phyloP scores from a whole-genome alignment of 2,797 vertebrate genomes.

The Apogon talboti region DNA sequence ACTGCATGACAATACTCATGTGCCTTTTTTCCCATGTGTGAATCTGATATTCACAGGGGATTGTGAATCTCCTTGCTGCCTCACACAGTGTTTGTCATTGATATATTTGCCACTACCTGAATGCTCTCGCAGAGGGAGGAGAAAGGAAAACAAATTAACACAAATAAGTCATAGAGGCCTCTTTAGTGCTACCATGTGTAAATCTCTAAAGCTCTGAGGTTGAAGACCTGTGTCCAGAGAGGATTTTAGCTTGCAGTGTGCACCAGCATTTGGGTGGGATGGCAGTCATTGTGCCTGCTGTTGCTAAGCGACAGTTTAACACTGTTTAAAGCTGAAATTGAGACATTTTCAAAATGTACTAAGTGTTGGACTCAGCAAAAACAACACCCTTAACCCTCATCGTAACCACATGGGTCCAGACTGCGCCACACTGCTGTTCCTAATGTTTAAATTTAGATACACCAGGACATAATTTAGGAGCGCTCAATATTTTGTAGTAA shows the following conservation, averaged over 20 bases:
- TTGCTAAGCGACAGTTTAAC: slow-evolving; percentile 58
- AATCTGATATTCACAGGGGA: slow-evolving; percentile 56
- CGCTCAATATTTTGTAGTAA: no score
- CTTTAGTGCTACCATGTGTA: slow-evolving; percentile 40
- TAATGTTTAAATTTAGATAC: no score
- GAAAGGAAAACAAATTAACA: slow-evolving; percentile 57
- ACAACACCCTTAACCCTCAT: not conserved
- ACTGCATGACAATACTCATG: slow-evolving; percentile 19
- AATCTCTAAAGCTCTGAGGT: slow-evolving; percentile 41
- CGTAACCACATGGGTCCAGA: no score
- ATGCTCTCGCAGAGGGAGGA: slow-evolving; percentile 23
- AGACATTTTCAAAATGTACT: slow-evolving; percentile 47
- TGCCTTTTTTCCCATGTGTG: no score
- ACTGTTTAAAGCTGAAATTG: slow-evolving; percentile 39
- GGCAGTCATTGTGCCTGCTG: slow-evolving; percentile 56
- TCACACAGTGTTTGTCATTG: slow-evolving; percentile 37
- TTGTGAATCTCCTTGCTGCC: slow-evolving; percentile 24
- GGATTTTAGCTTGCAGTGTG: slow-evolving; percentile 24
- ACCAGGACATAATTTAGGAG: no score
- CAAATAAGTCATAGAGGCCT: slow-evolving; percentile 39
- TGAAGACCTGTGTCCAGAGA: slow-evolving; percentile 45
- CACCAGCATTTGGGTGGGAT: slow-evolving; percentile 33
- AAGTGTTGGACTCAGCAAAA: slow-evolving; percentile 32
- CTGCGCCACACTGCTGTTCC: no score
- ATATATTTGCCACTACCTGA: slow-evolving; percentile 51